phyloP scores from a whole-genome alignment of 2,113 vertebrate genomes.

The Zapus hudsonius region DNA sequence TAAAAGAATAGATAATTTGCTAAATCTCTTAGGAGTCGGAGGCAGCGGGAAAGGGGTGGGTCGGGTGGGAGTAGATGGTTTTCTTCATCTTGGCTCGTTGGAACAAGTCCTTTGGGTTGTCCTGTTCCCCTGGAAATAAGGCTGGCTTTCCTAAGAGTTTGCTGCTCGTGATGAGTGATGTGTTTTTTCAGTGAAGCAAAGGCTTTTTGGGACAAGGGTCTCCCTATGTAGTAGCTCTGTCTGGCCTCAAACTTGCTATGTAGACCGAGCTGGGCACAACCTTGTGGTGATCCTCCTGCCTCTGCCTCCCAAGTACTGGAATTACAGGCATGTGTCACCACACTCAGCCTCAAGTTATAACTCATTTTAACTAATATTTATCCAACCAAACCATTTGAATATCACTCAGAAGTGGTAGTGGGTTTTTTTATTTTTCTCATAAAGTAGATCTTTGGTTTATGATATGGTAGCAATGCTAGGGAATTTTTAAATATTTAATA shows the following conservation, averaged over 20 bases:
- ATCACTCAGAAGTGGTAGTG: constrained; percentile 2
- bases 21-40: not conserved
- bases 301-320: not conserved
- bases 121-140: not conserved
- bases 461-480: not conserved
- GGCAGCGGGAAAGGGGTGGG: not conserved
- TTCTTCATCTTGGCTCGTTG: not conserved
- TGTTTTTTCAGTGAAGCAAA: constrained; percentile 32
- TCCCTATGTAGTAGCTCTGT: not conserved
- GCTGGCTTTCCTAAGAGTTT: not conserved
- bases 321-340: not conserved
- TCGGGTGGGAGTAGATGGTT: too few relatives aligned
- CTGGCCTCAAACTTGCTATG: not conserved
- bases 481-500: too few relatives aligned
- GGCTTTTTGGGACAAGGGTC: not conserved
- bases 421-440: constrained; percentile 40
- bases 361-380: not conserved
- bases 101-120: not conserved
- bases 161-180: not conserved
- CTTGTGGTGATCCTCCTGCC: not conserved
- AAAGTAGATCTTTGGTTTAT: constrained; percentile 21
- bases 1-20: not conserved
- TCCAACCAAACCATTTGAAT: not conserved
- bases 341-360: too few relatives aligned
- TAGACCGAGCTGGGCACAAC: not conserved